These are phyloP conservation scores for Nymphalis polychloros DNA, from an alignment of 2,888 invertebrate genomes.

Conservation along the genomic window DNA sequence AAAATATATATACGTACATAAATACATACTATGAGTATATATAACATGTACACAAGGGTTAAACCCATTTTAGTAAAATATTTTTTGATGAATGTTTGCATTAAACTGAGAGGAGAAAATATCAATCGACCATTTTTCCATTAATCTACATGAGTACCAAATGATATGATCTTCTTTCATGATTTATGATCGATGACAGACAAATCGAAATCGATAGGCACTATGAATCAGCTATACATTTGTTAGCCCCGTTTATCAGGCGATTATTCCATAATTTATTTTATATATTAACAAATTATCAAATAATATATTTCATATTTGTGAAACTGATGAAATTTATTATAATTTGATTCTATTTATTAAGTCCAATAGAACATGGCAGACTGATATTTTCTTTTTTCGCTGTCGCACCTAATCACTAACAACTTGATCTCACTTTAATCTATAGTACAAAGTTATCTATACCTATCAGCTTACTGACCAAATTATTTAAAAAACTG, in stretches of 20 bases:
- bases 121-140: neutral
- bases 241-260: neutral
- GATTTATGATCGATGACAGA: too few species aligned
- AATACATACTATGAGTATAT: slow-evolving; percentile 3
- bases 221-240: neutral
- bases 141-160: too few species aligned
- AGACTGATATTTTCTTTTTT: neutral
- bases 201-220: too few species aligned
- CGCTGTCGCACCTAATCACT: neutral
- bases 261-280: neutral
- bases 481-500: neutral
- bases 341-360: neutral
- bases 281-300: neutral
- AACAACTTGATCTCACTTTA: slow-evolving; percentile 6
- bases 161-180: too few species aligned
- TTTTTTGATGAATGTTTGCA: slow-evolving; percentile 21
- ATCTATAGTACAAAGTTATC: neutral
- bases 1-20: neutral
- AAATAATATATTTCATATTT: neutral
- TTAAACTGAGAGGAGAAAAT: neutral
- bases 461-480: neutral
- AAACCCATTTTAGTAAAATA: slow-evolving; percentile 9
- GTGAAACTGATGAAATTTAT: neutral
- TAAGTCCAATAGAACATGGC: neutral
- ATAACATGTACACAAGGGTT: neutral